Conservation (phyloP, 2,888 invertebrate species). For the Exephanes ischioxanthus region DNA sequence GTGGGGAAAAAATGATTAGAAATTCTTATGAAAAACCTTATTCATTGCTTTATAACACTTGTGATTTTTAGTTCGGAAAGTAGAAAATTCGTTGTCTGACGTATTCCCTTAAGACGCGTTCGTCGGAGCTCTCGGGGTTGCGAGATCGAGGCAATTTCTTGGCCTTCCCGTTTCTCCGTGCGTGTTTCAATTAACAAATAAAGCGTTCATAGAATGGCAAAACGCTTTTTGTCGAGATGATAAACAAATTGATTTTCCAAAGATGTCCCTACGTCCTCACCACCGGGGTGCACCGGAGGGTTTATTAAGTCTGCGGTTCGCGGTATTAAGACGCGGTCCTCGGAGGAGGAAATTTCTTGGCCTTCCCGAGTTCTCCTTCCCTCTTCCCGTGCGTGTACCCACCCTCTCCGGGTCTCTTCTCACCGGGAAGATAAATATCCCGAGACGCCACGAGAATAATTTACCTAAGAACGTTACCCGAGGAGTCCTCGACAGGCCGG, state of each 20-base stretch:
- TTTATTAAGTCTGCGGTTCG: slow-evolving; percentile 83
- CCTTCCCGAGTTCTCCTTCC: slow-evolving; percentile 40
- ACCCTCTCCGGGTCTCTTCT: slow-evolving; percentile 69
- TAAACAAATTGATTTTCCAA: not conserved
- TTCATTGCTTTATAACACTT: no score
- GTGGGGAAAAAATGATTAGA: no score
- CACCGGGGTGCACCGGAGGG: slow-evolving; percentile 49
- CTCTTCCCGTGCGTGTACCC: slow-evolving; percentile 65
- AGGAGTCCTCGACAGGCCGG: slow-evolving; percentile 36
- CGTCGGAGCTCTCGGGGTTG: no score
- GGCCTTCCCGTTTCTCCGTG: no score
- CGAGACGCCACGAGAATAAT: slow-evolving; percentile 82
- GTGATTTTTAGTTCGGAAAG: no score
- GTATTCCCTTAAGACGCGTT: no score
- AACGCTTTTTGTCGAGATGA: not conserved
- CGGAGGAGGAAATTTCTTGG: slow-evolving; percentile 63
- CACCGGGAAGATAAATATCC: slow-evolving; percentile 81
- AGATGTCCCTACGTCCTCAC: not conserved
- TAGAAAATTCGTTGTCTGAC: no score
- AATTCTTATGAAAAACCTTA: no score
- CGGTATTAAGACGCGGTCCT: slow-evolving; percentile 81
- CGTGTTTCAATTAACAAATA: no score
- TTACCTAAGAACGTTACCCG: slow-evolving; percentile 70
- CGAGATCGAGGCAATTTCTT: no score
- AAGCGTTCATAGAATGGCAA: no score